Evolutionary conservation across 2,888 invertebrate genomes (phyloP), one percentile per base, ranked within the genome.

Genomic region (Julus scandinavius): DNA sequence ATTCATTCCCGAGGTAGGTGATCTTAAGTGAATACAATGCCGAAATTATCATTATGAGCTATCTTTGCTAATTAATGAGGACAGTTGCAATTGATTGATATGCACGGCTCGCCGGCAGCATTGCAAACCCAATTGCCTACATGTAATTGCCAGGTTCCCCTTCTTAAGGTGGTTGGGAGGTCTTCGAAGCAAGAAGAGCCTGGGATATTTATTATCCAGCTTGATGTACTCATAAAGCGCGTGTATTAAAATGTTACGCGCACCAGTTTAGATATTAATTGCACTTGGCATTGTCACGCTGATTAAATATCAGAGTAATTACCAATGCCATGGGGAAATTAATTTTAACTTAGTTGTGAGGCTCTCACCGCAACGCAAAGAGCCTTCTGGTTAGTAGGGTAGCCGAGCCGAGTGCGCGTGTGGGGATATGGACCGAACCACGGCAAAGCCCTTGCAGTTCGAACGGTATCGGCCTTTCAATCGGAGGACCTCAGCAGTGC

Each of bases 241-340:
- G 80, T 13, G 80, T 80, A 38, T 80, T 80, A 20, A 80, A 80
- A 80, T 38, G 80, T 38, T 38, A 5, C 38, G 80, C 29, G 3
- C 80, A 38, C 38, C 80, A 29, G 80, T 29, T 80, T 80, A 80
- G 80, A 80, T 20, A 38, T 80, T 80, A 80, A 80, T 80, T 80
- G 80, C 80, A 13, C 80, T 38, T 7, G 80, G 80, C 80, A 80
- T 80, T 80, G 80, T 80, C 80, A 80, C 80, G 80, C 80, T 80
- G 80, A 80, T 80, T 80, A 80, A 80, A 80, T 80, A 80, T 20
- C 80, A 11, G 38, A 80, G 80, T 80, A 80, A 80, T 80, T 80
- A 80, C 80, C 80, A 80, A 80, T 80, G 80, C 80, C 80, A 80
- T 9, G 80, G 80, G 80, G 80, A 80, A 80, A 80, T 80, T 80